Percentiles rank a stretch among this genome's conserved stretches.
phyloP scores from a whole-genome alignment of 2,888 invertebrate species.

The Drosophila acutilabella region DNA sequence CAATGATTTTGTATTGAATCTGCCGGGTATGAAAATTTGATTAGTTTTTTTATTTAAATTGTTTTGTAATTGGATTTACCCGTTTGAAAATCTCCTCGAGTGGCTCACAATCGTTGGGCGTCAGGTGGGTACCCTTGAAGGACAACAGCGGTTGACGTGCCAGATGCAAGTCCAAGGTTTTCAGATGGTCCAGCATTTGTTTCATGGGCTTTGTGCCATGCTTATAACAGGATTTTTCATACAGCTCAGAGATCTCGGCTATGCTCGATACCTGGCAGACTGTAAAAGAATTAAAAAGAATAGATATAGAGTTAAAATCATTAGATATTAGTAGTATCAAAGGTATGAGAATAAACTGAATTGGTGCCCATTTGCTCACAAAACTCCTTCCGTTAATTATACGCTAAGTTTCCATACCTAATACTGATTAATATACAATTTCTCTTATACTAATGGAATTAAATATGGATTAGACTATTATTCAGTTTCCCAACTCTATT shows the following conservation, averaged over 20 bases:
- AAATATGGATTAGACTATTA: too few species aligned
- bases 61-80: slow-evolving; percentile 74
- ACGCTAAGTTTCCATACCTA: not conserved
- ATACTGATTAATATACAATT: too few species aligned
- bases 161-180: slow-evolving; percentile 85
- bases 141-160: slow-evolving; percentile 87
- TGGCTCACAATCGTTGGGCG: slow-evolving; percentile 90
- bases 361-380: too few species aligned
- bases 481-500: too few species aligned
- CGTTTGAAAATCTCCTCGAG: slow-evolving; percentile 93
- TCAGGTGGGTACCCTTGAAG: slow-evolving; percentile 87
- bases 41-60: slow-evolving; percentile 66
- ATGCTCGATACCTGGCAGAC: slow-evolving; percentile 84
- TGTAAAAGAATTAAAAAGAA: slow-evolving; percentile 32
- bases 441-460: too few species aligned
- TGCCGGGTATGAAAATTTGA: slow-evolving; percentile 77
- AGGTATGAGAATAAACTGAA: too few species aligned
- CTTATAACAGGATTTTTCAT: slow-evolving; percentile 90
- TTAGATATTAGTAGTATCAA: too few species aligned
- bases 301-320: too few species aligned
- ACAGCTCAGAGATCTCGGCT: slow-evolving; percentile 90
- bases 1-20: slow-evolving; percentile 85
- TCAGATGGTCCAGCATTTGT: slow-evolving; percentile 90
- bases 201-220: slow-evolving; percentile 90
- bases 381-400: too few species aligned